Evolutionary conservation across 2,888 invertebrate species (phyloP).

Genomic region (Ditula angustiorana): DNA sequence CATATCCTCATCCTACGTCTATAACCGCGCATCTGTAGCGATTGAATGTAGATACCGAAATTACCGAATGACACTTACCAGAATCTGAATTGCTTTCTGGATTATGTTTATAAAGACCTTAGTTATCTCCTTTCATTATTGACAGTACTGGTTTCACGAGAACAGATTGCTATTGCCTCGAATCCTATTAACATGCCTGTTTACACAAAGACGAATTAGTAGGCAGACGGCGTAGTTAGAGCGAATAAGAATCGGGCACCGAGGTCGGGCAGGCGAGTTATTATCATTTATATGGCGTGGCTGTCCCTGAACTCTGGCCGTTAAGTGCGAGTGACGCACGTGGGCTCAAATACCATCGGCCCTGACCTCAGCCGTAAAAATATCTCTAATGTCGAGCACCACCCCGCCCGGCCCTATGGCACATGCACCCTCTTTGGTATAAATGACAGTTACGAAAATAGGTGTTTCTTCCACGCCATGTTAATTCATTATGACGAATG

Average conservation of each 20-base stretch:
- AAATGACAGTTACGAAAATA: conserved; percentile 11
- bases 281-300: conserved; percentile 79
- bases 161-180: not conserved
- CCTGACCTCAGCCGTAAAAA: conserved; percentile 75
- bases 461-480: conserved; percentile 3
- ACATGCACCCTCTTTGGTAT: conserved; percentile 16
- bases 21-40: conserved; percentile 8
- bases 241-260: conserved; percentile 79
- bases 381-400: conserved; percentile 50
- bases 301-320: conserved; percentile 79
- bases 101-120: not conserved
- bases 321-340: conserved; percentile 76
- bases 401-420: conserved; percentile 20
- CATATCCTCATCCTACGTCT: conserved; percentile 41
- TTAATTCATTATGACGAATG: not conserved
- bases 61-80: conserved; percentile 4
- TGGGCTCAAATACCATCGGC: conserved; percentile 71
- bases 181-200: conserved; percentile 42
- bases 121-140: not conserved
- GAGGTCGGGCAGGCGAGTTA: conserved; percentile 74
- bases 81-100: not conserved
- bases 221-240: conserved; percentile 78
- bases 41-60: no score
- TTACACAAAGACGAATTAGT: conserved; percentile 59
- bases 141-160: not conserved